Evolutionary conservation across 1,140 invertebrate species (phyloP).

Genomic region (Aphidius gifuensis): DNA sequence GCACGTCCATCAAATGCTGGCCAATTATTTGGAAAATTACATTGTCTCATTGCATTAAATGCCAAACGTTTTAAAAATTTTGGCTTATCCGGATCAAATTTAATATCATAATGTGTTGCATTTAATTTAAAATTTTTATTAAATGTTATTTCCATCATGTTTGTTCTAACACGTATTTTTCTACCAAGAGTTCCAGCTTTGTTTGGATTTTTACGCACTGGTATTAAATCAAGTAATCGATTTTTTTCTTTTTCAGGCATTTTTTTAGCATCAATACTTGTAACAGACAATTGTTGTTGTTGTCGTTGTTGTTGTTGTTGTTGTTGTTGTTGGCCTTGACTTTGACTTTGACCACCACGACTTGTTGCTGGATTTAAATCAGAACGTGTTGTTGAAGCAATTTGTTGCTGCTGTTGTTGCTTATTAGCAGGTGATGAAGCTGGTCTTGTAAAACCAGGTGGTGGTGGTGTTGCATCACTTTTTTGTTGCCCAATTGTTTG

Average conservation of each 20-base stretch:
- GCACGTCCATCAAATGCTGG: slow-evolving; percentile 74
- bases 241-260: slow-evolving; percentile 15
- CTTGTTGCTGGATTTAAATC: neutral
- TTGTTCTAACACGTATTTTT: slow-evolving; percentile 54
- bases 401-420: too few species aligned
- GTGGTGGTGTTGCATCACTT: too few species aligned
- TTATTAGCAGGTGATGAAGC: too few species aligned
- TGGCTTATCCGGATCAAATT: slow-evolving; percentile 54
- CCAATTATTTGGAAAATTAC: slow-evolving; percentile 36
- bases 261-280: neutral
- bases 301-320: slow-evolving; percentile 17
- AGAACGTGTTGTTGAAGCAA: too few species aligned
- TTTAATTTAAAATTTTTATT: slow-evolving; percentile 40
- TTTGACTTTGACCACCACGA: neutral
- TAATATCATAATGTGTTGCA: slow-evolving; percentile 59
- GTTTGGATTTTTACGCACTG: slow-evolving; percentile 25
- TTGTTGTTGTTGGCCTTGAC: slow-evolving; percentile 13
- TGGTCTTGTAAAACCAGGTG: too few species aligned
- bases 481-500: too few species aligned
- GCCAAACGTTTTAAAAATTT: slow-evolving; percentile 50
- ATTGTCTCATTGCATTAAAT: slow-evolving; percentile 38
- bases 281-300: slow-evolving; percentile 1
- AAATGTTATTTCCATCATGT: slow-evolving; percentile 59
- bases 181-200: slow-evolving; percentile 49
- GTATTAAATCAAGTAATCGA: slow-evolving; percentile 25